phyloP scores from a whole-genome alignment of 2,797 vertebrate genomes.

The Danio aesculapii region DNA sequence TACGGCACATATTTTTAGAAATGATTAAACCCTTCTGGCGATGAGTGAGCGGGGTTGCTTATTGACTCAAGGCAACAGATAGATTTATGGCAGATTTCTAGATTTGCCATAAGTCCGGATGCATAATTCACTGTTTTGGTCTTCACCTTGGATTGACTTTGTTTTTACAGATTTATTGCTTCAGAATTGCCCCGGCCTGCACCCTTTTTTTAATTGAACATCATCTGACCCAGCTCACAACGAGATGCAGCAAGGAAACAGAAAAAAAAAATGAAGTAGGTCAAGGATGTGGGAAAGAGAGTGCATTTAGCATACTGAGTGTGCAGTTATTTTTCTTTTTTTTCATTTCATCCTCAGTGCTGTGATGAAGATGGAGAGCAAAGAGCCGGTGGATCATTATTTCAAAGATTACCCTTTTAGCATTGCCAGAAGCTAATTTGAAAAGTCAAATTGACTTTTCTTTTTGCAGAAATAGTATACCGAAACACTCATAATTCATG shows the following conservation, averaged over 20 bases:
- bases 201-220: constrained; percentile 79
- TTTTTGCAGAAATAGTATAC: background rate
- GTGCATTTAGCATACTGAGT: constrained; percentile 61
- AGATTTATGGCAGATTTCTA: constrained; percentile 54
- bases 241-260: constrained; percentile 61
- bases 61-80: constrained; percentile 26
- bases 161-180: constrained; percentile 75
- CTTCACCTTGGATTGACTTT: constrained; percentile 81
- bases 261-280: constrained; percentile 68
- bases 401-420: constrained; percentile 43
- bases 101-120: constrained; percentile 54
- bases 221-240: constrained; percentile 67
- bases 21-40: constrained; percentile 43
- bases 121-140: constrained; percentile 54
- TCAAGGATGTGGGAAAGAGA: constrained; percentile 73
- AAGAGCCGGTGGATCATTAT: constrained; percentile 24
- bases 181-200: constrained; percentile 67
- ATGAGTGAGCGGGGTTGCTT: constrained; percentile 34
- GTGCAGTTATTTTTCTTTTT: constrained; percentile 43
- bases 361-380: constrained; percentile 27
- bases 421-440: constrained; percentile 7
- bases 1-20: constrained; percentile 48
- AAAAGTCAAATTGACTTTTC: background rate
- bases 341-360: constrained; percentile 11
- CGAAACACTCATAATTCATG: background rate